These are phyloP conservation scores for Melanocharis versteri DNA, from an alignment of 2,113 vertebrate species.

Conservation along the genomic window DNA sequence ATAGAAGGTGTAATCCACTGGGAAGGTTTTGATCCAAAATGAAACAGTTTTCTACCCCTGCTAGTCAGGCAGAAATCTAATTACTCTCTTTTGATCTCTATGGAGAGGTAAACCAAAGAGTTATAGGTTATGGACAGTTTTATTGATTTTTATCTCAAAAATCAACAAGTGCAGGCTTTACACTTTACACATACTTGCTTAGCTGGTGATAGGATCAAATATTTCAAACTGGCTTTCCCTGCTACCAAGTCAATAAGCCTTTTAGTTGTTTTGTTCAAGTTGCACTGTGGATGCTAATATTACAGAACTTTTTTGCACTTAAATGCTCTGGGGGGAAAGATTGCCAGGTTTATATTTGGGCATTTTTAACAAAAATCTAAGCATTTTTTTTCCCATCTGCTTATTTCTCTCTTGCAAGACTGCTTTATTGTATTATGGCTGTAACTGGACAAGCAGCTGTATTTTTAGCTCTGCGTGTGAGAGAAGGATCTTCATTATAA, in stretches of 20 bases:
- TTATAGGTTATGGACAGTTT: slow-evolving; percentile 70
- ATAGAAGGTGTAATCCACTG: slow-evolving; percentile 65
- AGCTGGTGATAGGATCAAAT: slow-evolving; percentile 72
- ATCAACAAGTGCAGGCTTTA: slow-evolving; percentile 75
- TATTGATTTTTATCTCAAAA: slow-evolving; percentile 78
- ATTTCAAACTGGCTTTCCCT: slow-evolving; percentile 68
- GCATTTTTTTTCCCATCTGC: neutral
- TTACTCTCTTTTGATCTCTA: slow-evolving; percentile 75
- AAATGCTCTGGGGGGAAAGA: neutral
- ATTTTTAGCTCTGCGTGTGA: neutral
- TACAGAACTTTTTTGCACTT: slow-evolving; percentile 40
- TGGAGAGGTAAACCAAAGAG: slow-evolving; percentile 70
- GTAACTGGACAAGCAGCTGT: neutral
- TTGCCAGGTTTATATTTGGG: neutral
- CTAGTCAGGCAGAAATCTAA: slow-evolving; percentile 79
- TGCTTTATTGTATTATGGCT: neutral
- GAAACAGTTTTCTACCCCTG: slow-evolving; percentile 71
- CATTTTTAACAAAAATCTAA: neutral
- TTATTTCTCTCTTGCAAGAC: neutral
- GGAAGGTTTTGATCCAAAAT: slow-evolving; percentile 75
- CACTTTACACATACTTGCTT: slow-evolving; percentile 73
- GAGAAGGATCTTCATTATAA: neutral
- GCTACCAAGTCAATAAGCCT: slow-evolving; percentile 65
- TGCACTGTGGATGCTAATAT: slow-evolving; percentile 33
- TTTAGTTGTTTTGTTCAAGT: slow-evolving; percentile 68